phyloP scores from a whole-genome alignment of 1,140 invertebrate species.

The Aphis craccivora region DNA sequence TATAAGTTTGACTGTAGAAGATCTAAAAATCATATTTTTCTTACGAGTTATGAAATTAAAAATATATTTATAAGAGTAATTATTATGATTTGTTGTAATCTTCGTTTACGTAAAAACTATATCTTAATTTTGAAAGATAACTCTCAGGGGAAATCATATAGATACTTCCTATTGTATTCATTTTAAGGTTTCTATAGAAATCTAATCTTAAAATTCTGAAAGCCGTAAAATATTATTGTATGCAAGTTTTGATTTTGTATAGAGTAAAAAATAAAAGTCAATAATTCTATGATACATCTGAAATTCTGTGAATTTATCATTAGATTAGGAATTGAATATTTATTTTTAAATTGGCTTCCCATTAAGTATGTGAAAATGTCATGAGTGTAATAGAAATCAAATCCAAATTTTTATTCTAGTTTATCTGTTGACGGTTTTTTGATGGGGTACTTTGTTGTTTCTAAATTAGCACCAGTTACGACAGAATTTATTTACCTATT shows the following conservation, averaged over 20 bases:
- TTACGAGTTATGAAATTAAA: neutral
- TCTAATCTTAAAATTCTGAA: neutral
- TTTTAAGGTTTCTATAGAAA: neutral
- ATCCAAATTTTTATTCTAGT: neutral
- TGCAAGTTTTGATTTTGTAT: neutral
- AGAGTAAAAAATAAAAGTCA: neutral
- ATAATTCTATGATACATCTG: neutral
- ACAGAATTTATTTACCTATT: neutral
- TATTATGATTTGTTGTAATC: neutral
- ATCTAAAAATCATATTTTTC: neutral
- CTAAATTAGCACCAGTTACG: neutral
- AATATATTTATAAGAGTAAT: neutral
- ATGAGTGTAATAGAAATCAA: neutral
- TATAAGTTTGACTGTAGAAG: neutral
- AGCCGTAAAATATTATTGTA: neutral
- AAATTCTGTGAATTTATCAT: neutral
- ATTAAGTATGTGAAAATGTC: neutral
- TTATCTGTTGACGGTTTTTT: neutral
- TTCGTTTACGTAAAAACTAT: neutral
- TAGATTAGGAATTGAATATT: neutral
- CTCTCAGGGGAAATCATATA: neutral
- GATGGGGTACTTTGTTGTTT: neutral
- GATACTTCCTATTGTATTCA: neutral
- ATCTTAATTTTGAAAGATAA: neutral
- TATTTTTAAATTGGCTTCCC: neutral